Evolutionary conservation across 2,113 vertebrate species (phyloP).

Genomic region (Todiramphus chloris): DNA sequence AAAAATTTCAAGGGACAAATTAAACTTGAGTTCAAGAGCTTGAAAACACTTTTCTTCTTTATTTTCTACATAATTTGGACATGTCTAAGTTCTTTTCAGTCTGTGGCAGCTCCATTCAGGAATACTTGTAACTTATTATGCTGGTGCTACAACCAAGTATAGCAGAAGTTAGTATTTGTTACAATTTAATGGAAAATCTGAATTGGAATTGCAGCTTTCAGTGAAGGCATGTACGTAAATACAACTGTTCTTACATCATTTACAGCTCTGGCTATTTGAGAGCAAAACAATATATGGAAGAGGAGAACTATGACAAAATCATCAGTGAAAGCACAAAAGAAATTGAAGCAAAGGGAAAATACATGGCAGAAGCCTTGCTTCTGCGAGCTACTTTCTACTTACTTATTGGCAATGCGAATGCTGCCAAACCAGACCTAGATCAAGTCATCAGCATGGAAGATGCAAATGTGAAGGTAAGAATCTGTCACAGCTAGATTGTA

Average conservation of each 20-base stretch:
- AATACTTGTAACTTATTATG: not conserved
- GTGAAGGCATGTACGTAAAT: not conserved
- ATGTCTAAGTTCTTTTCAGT: not conserved
- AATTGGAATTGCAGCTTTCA: not conserved
- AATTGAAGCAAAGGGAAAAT: constrained; percentile 89
- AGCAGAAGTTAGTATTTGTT: not conserved
- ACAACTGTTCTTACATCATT: constrained; percentile 31
- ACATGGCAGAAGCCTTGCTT: constrained; percentile 92
- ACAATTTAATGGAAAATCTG: not conserved
- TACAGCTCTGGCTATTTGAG: constrained; percentile 93
- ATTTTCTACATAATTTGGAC: not conserved
- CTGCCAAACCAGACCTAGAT: constrained; percentile 95
- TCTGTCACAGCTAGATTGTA: not conserved
- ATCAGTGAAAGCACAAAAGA: constrained; percentile 99
- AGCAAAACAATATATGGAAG: constrained; percentile 99
- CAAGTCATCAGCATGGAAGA: constrained; percentile 93
- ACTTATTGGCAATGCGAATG: constrained; percentile 93
- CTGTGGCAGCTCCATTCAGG: not conserved
- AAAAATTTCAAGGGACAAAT: not conserved
- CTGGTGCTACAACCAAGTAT: not conserved
- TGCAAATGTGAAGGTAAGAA: constrained; percentile 91
- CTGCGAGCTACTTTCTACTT: constrained; percentile 97
- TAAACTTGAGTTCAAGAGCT: not conserved
- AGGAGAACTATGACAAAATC: constrained; percentile 99
- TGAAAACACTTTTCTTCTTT: not conserved